Conservation (phyloP, 2,888 invertebrate species). For the Apodemia zela region DNA sequence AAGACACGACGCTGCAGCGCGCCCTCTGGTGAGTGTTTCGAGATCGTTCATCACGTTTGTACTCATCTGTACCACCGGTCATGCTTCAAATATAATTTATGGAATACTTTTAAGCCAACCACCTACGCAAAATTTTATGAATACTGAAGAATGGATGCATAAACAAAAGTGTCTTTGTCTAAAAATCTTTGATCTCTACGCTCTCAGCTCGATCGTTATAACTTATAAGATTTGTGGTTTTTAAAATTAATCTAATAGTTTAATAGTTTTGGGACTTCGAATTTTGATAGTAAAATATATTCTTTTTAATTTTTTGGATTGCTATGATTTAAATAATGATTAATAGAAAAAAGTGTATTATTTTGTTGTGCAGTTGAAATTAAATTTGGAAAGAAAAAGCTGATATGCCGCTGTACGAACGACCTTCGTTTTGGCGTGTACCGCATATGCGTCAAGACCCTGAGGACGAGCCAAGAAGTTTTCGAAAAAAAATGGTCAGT, state of each 20-base stretch:
- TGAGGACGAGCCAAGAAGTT: slow-evolving; percentile 57
- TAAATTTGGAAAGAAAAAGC: slow-evolving; percentile 1
- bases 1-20: slow-evolving; percentile 48
- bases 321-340: too few relatives aligned
- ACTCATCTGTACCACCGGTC: slow-evolving; percentile 25
- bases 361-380: slow-evolving; percentile 14
- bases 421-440: slow-evolving; percentile 83
- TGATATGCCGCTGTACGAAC: slow-evolving; percentile 77
- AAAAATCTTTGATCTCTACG: slow-evolving; percentile 23
- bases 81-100: slow-evolving; percentile 55
- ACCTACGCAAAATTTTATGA: slow-evolving; percentile 44
- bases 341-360: neutral
- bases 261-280: too few relatives aligned
- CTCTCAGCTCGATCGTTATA: neutral
- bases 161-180: slow-evolving; percentile 27
- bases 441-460: slow-evolving; percentile 69
- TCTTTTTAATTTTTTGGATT: neutral
- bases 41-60: slow-evolving; percentile 17
- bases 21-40: slow-evolving; percentile 65
- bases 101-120: slow-evolving; percentile 50
- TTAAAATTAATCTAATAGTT: too few relatives aligned
- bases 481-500: slow-evolving; percentile 50
- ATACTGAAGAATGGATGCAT: slow-evolving; percentile 28
- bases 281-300: neutral
- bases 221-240: neutral